These are phyloP conservation scores for Catharus fuscescens DNA, from an alignment of 2,113 vertebrate genomes.

Conservation along the genomic window DNA sequence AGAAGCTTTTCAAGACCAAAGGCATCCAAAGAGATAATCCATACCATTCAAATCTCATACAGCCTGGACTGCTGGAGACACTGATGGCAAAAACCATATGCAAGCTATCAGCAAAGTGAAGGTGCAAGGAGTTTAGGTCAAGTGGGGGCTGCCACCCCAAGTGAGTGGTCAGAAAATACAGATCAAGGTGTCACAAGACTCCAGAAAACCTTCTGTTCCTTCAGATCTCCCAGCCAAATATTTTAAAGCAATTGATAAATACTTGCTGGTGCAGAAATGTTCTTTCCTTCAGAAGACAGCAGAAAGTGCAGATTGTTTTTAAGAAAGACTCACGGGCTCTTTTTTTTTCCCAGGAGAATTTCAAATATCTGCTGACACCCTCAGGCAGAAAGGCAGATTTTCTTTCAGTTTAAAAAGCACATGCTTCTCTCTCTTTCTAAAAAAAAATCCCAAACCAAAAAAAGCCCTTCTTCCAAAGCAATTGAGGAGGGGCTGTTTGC, in stretches of 20 bases:
- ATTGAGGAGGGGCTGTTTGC: background rate
- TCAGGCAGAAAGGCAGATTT: slow-evolving; percentile 56
- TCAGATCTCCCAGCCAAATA: background rate
- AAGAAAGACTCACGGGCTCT: rapidly evolving
- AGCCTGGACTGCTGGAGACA: background rate
- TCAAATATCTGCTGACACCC: slow-evolving; percentile 68
- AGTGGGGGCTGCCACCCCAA: background rate
- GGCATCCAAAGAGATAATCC: background rate
- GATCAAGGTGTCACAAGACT: background rate
- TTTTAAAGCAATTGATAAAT: background rate
- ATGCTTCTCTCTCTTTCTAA: background rate
- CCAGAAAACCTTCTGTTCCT: background rate
- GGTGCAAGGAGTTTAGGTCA: background rate
- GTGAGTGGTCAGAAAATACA: background rate
- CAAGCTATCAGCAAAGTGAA: background rate
- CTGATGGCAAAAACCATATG: background rate
- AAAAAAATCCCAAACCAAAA: background rate
- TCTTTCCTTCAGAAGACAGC: background rate
- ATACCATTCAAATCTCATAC: background rate
- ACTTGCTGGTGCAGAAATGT: background rate
- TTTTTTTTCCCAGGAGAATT: background rate
- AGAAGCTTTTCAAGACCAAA: background rate
- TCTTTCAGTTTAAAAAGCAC: background rate
- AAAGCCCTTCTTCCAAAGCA: background rate
- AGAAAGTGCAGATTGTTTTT: background rate